These are phyloP conservation scores for Hofmannophila pseudospretella DNA, from an alignment of 2,888 invertebrate genomes.

Conservation along the genomic window DNA sequence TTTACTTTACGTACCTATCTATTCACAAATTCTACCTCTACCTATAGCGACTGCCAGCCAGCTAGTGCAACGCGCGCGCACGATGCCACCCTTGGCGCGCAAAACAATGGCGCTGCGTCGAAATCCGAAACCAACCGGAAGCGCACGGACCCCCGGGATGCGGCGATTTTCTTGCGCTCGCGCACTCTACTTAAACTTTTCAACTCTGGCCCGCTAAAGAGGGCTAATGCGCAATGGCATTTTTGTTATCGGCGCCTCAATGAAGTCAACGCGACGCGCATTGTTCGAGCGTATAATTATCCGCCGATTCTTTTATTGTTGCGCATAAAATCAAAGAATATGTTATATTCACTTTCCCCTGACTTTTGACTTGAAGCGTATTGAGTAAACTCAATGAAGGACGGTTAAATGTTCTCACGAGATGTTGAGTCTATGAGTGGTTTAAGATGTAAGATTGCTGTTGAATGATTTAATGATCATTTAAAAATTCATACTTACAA, in stretches of 20 bases:
- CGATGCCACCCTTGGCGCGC: constrained; percentile 48
- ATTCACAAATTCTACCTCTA: no score
- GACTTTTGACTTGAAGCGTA: constrained; percentile 68
- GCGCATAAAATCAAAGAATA: constrained; percentile 70
- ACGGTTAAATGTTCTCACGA: constrained; percentile 77
- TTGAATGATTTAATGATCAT: no score
- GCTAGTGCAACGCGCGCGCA: not conserved
- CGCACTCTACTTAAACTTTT: constrained; percentile 40
- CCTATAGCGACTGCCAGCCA: no score
- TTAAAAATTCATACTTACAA: no score
- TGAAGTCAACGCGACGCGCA: constrained; percentile 62
- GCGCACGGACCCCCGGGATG: constrained; percentile 67
- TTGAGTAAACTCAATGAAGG: constrained; percentile 57
- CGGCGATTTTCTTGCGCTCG: constrained; percentile 69
- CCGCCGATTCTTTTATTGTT: constrained; percentile 63
- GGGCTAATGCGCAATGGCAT: constrained; percentile 56
- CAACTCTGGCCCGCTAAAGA: constrained; percentile 39
- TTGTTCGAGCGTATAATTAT: constrained; percentile 74
- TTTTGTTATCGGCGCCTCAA: constrained; percentile 58
- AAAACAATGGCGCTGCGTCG: constrained; percentile 53
- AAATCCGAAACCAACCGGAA: constrained; percentile 71
- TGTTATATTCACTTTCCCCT: constrained; percentile 67
- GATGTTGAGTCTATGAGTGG: constrained; percentile 39
- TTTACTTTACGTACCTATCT: no score
- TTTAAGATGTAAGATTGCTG: no score